phyloP scores from a whole-genome alignment of 2,797 vertebrate genomes.

The Alectoris magna region DNA sequence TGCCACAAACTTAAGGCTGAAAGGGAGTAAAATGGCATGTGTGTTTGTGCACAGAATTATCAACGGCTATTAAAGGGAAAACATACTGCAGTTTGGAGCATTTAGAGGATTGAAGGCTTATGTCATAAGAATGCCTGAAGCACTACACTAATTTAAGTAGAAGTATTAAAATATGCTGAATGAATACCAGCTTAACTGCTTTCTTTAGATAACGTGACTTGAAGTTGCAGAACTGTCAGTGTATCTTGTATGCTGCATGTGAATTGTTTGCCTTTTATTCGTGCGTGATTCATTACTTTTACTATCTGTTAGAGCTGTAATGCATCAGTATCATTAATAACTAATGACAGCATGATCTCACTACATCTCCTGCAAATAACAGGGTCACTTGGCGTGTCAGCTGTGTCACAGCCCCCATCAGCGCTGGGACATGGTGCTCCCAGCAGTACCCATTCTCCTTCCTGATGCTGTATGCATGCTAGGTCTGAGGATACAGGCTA shows the following conservation, averaged over 20 bases:
- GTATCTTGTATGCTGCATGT: neutral
- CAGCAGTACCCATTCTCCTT: neutral
- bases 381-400: neutral
- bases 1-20: neutral
- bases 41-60: neutral
- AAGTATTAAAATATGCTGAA: neutral
- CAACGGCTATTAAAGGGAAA: neutral
- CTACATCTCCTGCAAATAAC: neutral
- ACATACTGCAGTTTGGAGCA: neutral
- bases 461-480: fast-evolving
- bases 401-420: neutral
- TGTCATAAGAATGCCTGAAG: neutral
- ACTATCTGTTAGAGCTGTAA: neutral
- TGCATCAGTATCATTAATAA: neutral
- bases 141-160: neutral
- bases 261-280: slow-evolving; percentile 16
- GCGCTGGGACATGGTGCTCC: too few species aligned
- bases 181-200: neutral
- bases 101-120: neutral
- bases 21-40: neutral
- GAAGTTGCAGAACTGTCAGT: neutral
- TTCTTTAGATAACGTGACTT: neutral
- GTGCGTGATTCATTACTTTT: slow-evolving; percentile 22
- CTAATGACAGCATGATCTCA: neutral
- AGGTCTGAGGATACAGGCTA: neutral